Evolutionary conservation across 2,888 invertebrate genomes (phyloP), one percentile per base, ranked within the genome.

Genomic region (Stenichneumon culpator): DNA sequence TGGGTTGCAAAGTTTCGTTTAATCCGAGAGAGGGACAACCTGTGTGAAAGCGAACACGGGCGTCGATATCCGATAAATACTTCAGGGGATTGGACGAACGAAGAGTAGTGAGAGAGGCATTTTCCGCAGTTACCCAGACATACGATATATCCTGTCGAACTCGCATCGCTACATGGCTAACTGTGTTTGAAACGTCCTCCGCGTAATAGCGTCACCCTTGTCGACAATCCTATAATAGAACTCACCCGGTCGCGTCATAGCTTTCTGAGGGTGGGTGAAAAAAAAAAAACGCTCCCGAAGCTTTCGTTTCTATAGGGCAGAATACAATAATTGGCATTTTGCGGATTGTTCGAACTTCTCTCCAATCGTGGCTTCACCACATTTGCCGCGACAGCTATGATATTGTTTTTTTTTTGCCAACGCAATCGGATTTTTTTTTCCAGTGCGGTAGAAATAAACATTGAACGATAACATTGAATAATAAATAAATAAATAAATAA

Each of bases 21-120:
- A 77, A 77, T 77, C 77, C 52, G 67, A 25, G 63, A 63, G 44
- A 16, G 16, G 11, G 16, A 47, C 2, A 47, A 32, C 65, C 36
- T 9, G 52, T 36, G 50, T 36, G 50, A 22, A 67, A 36, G 77
- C 52, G 77, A 52, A 39, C 22, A 52, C 39, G 39, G 39, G 39
- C 52, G 67, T 77, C 77, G 67, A 77, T 77, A 77, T 67, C 52
- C 77, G 77, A 77, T 77, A 77, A 77, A 77, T 77, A 67, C 77
- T 77, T 67, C 77, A 39, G 77, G 77, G 77, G 67, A 77, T 67
- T 77, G 67, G 39, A 39, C 25, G 77, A 67, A 25, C 52, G 77
- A 19, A 63, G 32, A 63, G 63, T 63, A 63, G 63, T 32, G 28
- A 65, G 75, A 75, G 65, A 77, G 67, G 67, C 65, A 75, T 77